Base-by-base conservation (phyloP, 2,797 vertebrate genomes). In the Tinamus major region DNA sequence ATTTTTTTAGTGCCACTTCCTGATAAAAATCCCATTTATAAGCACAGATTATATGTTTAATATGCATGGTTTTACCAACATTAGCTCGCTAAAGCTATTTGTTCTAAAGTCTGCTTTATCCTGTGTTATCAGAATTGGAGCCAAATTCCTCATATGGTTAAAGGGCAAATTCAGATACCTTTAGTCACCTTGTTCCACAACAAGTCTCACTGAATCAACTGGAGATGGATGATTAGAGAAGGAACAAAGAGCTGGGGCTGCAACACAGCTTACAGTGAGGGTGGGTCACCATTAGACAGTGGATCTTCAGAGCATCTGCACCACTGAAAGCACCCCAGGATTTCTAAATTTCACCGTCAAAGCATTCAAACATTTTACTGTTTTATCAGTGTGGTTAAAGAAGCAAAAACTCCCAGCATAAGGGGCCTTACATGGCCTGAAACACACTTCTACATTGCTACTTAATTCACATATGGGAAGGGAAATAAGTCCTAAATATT, bases 151-250 rank as follows among this genome's bases (percentile, higher is more conserved):
- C 64, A 61, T 27, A 5, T 23, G 48, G 75, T 77, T 88, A 91
- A 92, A 93, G 83, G 87, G 74, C 78, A 93, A 91, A 96, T 90
- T 82, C 85, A 94, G 71, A 93, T 85, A 82, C 44, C 87, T 95
- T 96, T 91, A 95, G 53, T 95, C 93, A 93, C 89, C 78, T 77
- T 93, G 70, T 90, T 68, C 89, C 87, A 91, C 49, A 87, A 49
- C 3, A 9, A 64, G 74, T 59, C 53, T 77, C 56, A 13, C 12
- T 44, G 89, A 88, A 84, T 79, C 85, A 93, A 77, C 48, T 76
- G 56, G 75, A 88, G 74, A 94, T 51, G 61, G 87, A 89, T 37
- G 83, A 88, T 55, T 70, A 91, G 64, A 82, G 55, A 90, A 87
- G 19, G 77, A 86, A 92, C 91, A 77, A 86, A 91, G 59, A 49